Percentiles rank a stretch among this genome's conserved stretches.
Evolutionary conservation across 2,888 invertebrate genomes (phyloP).

Genomic region (Orthosia cruda): DNA sequence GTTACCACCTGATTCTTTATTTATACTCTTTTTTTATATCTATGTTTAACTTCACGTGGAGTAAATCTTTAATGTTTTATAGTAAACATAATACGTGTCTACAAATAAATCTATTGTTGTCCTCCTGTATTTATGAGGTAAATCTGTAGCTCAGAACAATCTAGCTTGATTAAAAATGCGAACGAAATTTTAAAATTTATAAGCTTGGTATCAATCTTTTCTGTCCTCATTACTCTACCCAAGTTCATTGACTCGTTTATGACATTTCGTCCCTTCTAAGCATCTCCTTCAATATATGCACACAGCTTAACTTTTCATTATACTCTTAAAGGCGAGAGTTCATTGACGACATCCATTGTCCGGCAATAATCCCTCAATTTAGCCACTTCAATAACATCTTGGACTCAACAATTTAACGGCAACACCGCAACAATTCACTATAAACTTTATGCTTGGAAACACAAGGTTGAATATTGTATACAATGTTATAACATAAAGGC

Average conservation of each 20-base stretch:
- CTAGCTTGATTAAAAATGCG: constrained; percentile 13
- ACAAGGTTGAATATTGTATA: constrained; percentile 20
- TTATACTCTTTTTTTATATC: background rate
- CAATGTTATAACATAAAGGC: constrained; percentile 48
- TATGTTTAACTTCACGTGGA: constrained; percentile 9
- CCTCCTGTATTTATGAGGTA: background rate
- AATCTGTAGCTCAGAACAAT: background rate
- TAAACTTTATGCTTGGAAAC: constrained; percentile 7
- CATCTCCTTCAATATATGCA: constrained; percentile 15
- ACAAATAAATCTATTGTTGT: constrained; percentile 23
- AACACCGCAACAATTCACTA: constrained; percentile 6
- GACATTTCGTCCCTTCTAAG: background rate
- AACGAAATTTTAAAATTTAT: constrained; percentile 9
- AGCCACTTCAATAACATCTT: constrained; percentile 67
- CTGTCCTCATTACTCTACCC: background rate
- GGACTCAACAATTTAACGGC: constrained; percentile 23
- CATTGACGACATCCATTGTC: constrained; percentile 71
- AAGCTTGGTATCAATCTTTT: background rate
- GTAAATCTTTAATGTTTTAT: background rate
- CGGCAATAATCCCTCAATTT: constrained; percentile 70
- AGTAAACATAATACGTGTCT: constrained; percentile 45
- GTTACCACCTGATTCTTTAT: background rate
- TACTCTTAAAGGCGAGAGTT: constrained; percentile 60
- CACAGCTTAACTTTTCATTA: constrained; percentile 41
- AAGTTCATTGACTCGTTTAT: constrained; percentile 2